Evolutionary conservation across 2,797 vertebrate genomes (phyloP).

Genomic region (Notoglanidium macrostoma): DNA sequence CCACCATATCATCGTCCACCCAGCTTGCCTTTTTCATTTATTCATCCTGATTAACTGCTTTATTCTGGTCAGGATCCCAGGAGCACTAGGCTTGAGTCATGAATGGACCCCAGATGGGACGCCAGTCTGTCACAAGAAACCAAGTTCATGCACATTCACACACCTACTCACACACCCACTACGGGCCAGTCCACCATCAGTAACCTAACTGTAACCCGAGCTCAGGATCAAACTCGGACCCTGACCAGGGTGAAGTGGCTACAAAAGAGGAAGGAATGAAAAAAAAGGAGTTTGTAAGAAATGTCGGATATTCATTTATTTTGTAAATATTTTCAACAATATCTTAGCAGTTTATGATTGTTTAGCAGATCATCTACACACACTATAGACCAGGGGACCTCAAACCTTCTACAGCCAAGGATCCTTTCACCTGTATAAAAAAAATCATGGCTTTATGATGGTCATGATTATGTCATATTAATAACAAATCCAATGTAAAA

Average conservation of each 20-base stretch:
- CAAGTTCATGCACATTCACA: not conserved
- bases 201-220: not conserved
- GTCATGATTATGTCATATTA: not conserved
- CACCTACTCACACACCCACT: not conserved
- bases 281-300: not conserved
- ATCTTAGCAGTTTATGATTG: too few species aligned
- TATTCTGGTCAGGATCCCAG: not conserved
- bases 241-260: not conserved
- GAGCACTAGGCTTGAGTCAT: not conserved
- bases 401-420: too few species aligned
- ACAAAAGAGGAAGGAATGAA: not conserved
- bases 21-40: not conserved
- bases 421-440: too few species aligned
- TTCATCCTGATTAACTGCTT: not conserved
- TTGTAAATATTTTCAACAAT: not conserved
- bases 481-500: not conserved
- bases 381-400: too few species aligned
- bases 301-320: not conserved
- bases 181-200: not conserved
- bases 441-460: too few species aligned
- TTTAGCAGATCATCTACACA: too few species aligned
- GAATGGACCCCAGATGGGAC: not conserved
- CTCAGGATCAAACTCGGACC: not conserved
- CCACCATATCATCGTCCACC: too few species aligned
- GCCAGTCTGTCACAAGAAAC: not conserved